These are phyloP conservation scores for Staurois parvus DNA, from an alignment of 2,797 vertebrate species.

Conservation along the genomic window DNA sequence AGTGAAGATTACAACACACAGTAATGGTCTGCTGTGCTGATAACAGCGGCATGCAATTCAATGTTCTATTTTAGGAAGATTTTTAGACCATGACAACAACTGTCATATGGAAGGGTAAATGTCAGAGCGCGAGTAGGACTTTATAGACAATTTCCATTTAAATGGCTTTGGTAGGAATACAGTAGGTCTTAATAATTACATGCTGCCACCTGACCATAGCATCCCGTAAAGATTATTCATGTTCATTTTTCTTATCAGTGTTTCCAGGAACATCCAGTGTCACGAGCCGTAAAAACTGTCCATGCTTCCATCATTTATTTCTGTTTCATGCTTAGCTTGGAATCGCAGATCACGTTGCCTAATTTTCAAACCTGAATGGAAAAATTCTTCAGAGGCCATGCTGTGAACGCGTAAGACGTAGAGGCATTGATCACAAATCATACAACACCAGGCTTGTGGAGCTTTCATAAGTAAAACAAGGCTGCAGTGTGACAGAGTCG, in stretches of 20 bases:
- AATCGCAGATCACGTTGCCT: not conserved
- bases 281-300: not conserved
- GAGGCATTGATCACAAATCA: too few relatives aligned
- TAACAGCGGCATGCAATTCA: not conserved
- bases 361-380: not conserved
- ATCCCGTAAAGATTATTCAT: not conserved
- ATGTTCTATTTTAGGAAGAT: constrained; percentile 7
- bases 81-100: not conserved
- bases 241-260: constrained; percentile 18
- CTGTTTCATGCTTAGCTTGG: not conserved
- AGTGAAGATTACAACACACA: too few relatives aligned
- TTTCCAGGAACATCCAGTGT: constrained; percentile 6
- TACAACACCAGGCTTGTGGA: too few relatives aligned
- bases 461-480: too few relatives aligned
- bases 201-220: not conserved
- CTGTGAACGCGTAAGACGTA: too few relatives aligned
- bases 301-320: not conserved
- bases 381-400: constrained; percentile 2
- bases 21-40: not conserved
- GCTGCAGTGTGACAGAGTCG: too few relatives aligned
- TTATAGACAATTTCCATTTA: not conserved
- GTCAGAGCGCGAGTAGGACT: too few relatives aligned
- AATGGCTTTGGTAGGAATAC: not conserved
- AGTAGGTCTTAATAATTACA: not conserved
- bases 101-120: not conserved